Percentiles rank a stretch among this genome's conserved stretches.
Conservation (phyloP, 2,113 vertebrate species). For the Ptyas mucosa region DNA sequence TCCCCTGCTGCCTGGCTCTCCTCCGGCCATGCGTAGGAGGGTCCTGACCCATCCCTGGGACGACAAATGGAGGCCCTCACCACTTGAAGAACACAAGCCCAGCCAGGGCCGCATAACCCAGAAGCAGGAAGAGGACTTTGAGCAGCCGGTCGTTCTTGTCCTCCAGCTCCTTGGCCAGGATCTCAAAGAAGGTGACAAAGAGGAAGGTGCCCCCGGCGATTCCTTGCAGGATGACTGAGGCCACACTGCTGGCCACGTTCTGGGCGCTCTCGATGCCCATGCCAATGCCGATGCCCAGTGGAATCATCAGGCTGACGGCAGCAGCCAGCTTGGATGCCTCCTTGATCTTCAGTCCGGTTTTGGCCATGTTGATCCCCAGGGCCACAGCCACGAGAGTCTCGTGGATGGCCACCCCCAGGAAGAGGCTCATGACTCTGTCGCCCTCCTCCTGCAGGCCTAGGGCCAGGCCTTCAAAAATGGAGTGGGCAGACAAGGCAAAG, state of each 20-base stretch:
- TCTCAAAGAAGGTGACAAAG: slow-evolving; percentile 91
- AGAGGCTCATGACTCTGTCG: slow-evolving; percentile 73
- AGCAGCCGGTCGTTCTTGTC: slow-evolving; percentile 83
- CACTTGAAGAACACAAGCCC: slow-evolving; percentile 84
- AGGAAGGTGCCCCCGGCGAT: slow-evolving; percentile 86
- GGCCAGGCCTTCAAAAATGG: slow-evolving; percentile 86
- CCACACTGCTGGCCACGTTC: slow-evolving; percentile 67
- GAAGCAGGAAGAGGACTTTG: slow-evolving; percentile 87
- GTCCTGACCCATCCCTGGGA: rapidly evolving
- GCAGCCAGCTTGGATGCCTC: slow-evolving; percentile 80
- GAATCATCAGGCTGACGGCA: slow-evolving; percentile 84
- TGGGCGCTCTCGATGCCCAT: slow-evolving; percentile 81
- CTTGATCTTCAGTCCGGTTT: slow-evolving; percentile 67
- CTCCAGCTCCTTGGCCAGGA: slow-evolving; percentile 86
- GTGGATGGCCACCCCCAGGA: slow-evolving; percentile 85
- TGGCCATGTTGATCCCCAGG: slow-evolving; percentile 84
- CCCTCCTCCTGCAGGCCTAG: slow-evolving; percentile 88
- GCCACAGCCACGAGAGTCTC: slow-evolving; percentile 86
- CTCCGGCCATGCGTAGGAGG: background rate
- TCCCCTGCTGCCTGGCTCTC: rapidly evolving
- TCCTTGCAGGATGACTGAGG: slow-evolving; percentile 85
- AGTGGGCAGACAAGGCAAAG: slow-evolving; percentile 85
- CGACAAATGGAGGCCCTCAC: slow-evolving; percentile 46
- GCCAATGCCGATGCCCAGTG: slow-evolving; percentile 78
- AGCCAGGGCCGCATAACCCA: slow-evolving; percentile 81